These are phyloP conservation scores for Drosophila peninsularis DNA, from an alignment of 2,888 invertebrate species.

Conservation along the genomic window DNA sequence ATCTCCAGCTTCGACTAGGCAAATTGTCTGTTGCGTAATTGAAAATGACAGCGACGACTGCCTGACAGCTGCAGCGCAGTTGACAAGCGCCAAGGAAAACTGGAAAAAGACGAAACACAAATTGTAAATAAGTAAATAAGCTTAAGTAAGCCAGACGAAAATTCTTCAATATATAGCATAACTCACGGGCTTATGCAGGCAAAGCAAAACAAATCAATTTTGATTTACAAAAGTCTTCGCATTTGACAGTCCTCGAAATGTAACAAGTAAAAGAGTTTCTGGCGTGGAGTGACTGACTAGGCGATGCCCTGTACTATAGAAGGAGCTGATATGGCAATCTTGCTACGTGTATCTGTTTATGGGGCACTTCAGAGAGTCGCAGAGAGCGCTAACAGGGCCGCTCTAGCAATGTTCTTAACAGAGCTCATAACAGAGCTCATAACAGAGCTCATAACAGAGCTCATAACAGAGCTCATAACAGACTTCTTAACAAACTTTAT, in stretches of 20 bases:
- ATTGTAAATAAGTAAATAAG: constrained; percentile 15
- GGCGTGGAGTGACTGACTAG: not conserved
- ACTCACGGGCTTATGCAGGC: not conserved
- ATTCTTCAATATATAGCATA: not conserved
- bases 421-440: no score
- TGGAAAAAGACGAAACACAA: not conserved
- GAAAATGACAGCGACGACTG: constrained; percentile 41
- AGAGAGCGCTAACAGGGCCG: no score
- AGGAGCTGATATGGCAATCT: no score
- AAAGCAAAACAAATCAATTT: constrained; percentile 3
- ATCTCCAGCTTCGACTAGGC: constrained; percentile 14
- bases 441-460: no score
- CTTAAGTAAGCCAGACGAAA: constrained; percentile 11
- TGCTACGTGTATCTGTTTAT: no score
- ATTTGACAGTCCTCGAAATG: constrained; percentile 1
- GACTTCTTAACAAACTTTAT: no score
- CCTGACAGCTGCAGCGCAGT: constrained; percentile 16
- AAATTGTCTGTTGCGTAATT: constrained; percentile 47
- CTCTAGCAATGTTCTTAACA: no score
- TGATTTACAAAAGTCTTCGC: constrained; percentile 3
- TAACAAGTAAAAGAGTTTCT: not conserved
- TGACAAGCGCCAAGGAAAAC: constrained; percentile 13
- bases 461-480: no score
- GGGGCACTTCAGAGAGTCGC: no score
- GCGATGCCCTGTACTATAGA: not conserved